Evolutionary conservation across 1,140 invertebrate species (phyloP).

Genomic region (Tenebrio molitor): DNA sequence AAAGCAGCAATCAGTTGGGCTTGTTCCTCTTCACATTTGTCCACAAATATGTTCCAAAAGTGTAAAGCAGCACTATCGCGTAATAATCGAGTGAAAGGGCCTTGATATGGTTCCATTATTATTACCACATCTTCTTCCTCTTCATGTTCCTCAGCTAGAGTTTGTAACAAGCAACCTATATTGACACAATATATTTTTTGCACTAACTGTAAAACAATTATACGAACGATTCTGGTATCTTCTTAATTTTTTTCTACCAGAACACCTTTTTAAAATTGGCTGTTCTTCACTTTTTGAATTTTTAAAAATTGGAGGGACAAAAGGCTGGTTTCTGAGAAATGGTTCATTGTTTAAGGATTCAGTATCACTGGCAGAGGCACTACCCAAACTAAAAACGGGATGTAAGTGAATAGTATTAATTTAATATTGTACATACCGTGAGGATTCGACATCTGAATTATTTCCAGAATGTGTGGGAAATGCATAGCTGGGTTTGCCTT

Average conservation of each 20-base stretch:
- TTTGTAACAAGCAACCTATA: slow-evolving; percentile 57
- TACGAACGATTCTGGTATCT: slow-evolving; percentile 76
- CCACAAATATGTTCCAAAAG: slow-evolving; percentile 59
- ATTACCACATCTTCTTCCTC: slow-evolving; percentile 45
- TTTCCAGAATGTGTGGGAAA: slow-evolving; percentile 54
- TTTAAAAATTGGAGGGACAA: background rate
- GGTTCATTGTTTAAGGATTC: slow-evolving; percentile 82
- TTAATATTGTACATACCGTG: slow-evolving; percentile 54
- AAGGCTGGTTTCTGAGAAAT: slow-evolving; percentile 65
- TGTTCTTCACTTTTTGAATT: slow-evolving; percentile 71
- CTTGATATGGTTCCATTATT: slow-evolving; percentile 57
- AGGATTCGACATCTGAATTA: slow-evolving; percentile 56
- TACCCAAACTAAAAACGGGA: slow-evolving; percentile 53
- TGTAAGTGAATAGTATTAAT: slow-evolving; percentile 15
- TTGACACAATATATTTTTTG: slow-evolving; percentile 25
- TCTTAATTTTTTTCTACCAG: slow-evolving; percentile 82
- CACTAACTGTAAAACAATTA: slow-evolving; percentile 18
- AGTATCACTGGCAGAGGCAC: slow-evolving; percentile 60
- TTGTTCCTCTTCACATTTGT: slow-evolving; percentile 60
- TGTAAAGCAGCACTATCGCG: slow-evolving; percentile 57
- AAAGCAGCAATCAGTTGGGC: slow-evolving; percentile 53
- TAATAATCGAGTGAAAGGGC: slow-evolving; percentile 57
- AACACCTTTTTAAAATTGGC: slow-evolving; percentile 87
- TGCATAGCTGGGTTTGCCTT: slow-evolving; percentile 17
- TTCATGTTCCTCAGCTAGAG: slow-evolving; percentile 57